Percentiles rank a stretch among this genome's conserved stretches.
These are phyloP conservation scores for Cylindroiulus punctatus DNA, from an alignment of 2,888 invertebrate species.

Conservation along the genomic window DNA sequence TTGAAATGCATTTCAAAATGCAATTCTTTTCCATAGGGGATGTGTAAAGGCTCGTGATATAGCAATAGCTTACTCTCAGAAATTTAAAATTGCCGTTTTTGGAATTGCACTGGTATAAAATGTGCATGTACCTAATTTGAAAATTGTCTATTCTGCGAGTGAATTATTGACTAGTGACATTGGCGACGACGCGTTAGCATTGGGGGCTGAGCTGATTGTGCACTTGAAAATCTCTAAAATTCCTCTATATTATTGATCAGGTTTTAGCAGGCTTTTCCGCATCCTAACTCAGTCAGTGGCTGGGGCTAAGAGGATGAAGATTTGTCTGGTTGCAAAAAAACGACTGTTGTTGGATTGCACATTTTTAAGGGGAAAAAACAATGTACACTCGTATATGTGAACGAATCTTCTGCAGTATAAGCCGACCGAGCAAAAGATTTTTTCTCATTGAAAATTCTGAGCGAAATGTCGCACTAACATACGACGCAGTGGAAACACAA, in stretches of 20 bases:
- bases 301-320: constrained; percentile 27
- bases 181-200: neutral
- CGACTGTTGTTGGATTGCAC: neutral
- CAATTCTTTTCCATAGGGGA: no score
- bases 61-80: no score
- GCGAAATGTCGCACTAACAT: neutral
- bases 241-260: neutral
- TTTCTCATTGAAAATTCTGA: neutral
- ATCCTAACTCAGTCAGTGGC: neutral
- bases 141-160: constrained; percentile 1
- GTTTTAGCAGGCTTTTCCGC: neutral
- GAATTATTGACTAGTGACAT: neutral
- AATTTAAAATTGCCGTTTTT: neutral
- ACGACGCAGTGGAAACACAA: neutral
- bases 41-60: no score
- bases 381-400: neutral
- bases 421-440: neutral
- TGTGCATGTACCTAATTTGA: neutral
- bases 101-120: neutral
- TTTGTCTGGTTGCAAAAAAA: constrained; percentile 4
- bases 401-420: neutral
- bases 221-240: neutral
- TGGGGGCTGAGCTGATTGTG: neutral
- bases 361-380: neutral
- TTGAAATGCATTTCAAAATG: no score